These are phyloP conservation scores for Stigmatopora argus DNA, from an alignment of 2,113 vertebrate genomes.

Conservation along the genomic window DNA sequence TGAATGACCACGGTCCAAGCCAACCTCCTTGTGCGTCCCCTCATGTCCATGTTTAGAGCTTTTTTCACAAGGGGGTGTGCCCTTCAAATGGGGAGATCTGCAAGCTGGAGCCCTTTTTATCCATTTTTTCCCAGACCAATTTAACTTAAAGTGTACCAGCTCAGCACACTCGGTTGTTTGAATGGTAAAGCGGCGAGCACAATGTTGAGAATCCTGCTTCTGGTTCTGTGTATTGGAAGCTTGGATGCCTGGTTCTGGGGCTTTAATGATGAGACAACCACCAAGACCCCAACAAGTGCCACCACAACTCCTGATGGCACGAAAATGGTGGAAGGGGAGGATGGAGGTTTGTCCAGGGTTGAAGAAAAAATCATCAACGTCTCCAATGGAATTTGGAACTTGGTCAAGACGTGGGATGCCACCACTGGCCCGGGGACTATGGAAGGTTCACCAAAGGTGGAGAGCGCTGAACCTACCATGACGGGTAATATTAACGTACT, in stretches of 20 bases:
- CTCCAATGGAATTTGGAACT: slow-evolving; percentile 59
- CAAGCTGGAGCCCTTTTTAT: slow-evolving; percentile 28
- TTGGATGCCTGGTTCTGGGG: slow-evolving; percentile 46
- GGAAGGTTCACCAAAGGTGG: slow-evolving; percentile 24
- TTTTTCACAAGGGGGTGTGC: slow-evolving; percentile 12
- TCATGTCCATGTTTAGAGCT: slow-evolving; percentile 14
- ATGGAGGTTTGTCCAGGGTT: slow-evolving; percentile 56
- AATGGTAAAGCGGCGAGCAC: slow-evolving; percentile 17
- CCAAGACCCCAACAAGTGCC: background rate
- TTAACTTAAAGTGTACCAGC: slow-evolving; percentile 23
- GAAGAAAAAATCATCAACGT: slow-evolving; percentile 66
- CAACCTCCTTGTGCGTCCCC: slow-evolving; percentile 35
- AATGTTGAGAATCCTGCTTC: slow-evolving; percentile 45
- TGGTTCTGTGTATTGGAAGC: slow-evolving; percentile 37
- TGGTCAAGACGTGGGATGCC: slow-evolving; percentile 62
- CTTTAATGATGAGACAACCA: fast-evolving
- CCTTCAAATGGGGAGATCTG: slow-evolving; percentile 33
- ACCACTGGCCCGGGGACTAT: slow-evolving; percentile 22
- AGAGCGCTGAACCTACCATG: slow-evolving; percentile 20
- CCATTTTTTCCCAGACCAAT: slow-evolving; percentile 23
- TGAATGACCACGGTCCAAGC: slow-evolving; percentile 35
- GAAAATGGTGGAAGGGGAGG: background rate
- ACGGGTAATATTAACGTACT: slow-evolving; percentile 50
- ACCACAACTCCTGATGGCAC: background rate
- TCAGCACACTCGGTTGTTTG: slow-evolving; percentile 23